Evolutionary conservation across 2,797 vertebrate species (phyloP).

Genomic region (Lophotriccus pileatus): DNA sequence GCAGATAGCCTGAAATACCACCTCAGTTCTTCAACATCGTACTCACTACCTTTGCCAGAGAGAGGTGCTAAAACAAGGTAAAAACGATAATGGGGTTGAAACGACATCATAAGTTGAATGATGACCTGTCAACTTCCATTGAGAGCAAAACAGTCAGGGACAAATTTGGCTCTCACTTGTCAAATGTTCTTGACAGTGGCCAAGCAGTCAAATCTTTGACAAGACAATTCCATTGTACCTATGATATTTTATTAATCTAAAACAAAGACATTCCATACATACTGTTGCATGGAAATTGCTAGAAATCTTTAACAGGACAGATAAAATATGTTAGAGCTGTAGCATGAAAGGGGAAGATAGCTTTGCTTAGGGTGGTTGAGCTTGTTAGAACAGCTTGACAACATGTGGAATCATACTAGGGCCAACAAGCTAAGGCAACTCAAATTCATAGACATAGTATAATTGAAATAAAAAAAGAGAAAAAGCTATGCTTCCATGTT

Average conservation of each 20-base stretch:
- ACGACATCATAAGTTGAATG: constrained; percentile 41
- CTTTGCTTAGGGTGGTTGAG: constrained; percentile 22
- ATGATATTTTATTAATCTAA: constrained; percentile 67
- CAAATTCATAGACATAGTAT: neutral
- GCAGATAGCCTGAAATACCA: constrained; percentile 39
- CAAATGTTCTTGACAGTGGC: constrained; percentile 17
- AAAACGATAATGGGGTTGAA: constrained; percentile 54
- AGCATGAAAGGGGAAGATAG: constrained; percentile 21
- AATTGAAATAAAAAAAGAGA: constrained; percentile 29
- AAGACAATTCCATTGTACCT: constrained; percentile 21
- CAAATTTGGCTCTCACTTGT: constrained; percentile 12
- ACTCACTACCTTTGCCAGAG: constrained; percentile 23
- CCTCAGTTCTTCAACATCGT: constrained; percentile 20
- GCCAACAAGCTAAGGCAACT: constrained; percentile 15
- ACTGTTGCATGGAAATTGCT: constrained; percentile 53
- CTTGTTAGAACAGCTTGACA: constrained; percentile 26
- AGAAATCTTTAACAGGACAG: constrained; percentile 39
- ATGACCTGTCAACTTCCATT: constrained; percentile 42
- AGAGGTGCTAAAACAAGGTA: constrained; percentile 52
- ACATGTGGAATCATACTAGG: neutral
- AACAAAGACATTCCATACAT: constrained; percentile 50
- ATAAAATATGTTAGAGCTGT: constrained; percentile 47
- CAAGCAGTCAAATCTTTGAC: constrained; percentile 45
- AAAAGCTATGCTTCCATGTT: neutral
- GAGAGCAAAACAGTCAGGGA: constrained; percentile 31